A percentile compares a stretch with the other conserved stretches of the same genome.
These are phyloP conservation scores for Cyprinodon tularosa DNA, from an alignment of 2,113 vertebrate genomes.

Conservation along the genomic window DNA sequence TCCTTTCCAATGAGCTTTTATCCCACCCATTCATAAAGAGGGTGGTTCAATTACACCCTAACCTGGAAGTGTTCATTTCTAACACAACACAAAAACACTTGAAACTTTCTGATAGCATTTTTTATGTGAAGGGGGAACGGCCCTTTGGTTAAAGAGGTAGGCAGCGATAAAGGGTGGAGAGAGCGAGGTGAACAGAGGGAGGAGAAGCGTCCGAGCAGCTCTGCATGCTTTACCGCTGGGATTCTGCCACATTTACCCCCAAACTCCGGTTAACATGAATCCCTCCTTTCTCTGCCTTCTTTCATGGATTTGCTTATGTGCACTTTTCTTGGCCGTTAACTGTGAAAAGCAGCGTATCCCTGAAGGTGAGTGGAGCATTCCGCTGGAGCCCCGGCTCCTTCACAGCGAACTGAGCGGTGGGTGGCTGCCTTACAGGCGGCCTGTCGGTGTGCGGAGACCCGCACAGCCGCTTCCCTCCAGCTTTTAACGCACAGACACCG, in stretches of 20 bases:
- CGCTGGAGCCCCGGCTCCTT: not conserved
- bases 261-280: slow-evolving; percentile 37
- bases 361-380: slow-evolving; percentile 61
- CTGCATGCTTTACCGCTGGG: not conserved
- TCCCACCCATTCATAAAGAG: slow-evolving; percentile 5
- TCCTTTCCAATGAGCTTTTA: slow-evolving; percentile 9
- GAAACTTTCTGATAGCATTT: not conserved
- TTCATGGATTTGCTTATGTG: not conserved
- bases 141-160: no score
- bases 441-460: not conserved
- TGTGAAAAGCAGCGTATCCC: slow-evolving; percentile 52
- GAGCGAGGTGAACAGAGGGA: not conserved
- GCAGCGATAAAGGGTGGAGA: not conserved
- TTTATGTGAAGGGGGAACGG: not conserved
- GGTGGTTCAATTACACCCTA: slow-evolving; percentile 15
- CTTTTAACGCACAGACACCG: not conserved
- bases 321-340: not conserved
- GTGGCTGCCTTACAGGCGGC: no score
- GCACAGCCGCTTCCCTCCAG: not conserved
- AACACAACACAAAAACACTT: not conserved
- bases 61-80: not conserved
- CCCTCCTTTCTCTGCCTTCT: slow-evolving; percentile 4
- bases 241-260: not conserved
- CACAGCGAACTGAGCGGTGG: no score
- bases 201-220: not conserved